phyloP scores from a whole-genome alignment of 2,113 vertebrate genomes.

The Azemiops feae region DNA sequence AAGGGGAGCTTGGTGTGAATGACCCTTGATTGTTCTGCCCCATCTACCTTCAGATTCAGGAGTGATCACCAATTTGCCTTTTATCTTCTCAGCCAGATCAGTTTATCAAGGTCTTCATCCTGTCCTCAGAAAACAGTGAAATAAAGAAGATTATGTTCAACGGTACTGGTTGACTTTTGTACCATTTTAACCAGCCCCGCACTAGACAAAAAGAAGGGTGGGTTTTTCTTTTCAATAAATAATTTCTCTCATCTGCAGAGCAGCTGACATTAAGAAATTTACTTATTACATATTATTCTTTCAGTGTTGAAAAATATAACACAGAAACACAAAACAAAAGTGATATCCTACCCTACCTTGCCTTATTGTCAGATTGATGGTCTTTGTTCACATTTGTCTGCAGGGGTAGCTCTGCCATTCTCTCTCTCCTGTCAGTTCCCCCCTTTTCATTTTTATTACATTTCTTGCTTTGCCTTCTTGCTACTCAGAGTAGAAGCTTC shows the following conservation, averaged over 20 bases:
- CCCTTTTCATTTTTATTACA: fast-evolving
- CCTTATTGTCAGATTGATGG: neutral
- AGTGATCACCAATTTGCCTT: neutral
- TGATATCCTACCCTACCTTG: neutral
- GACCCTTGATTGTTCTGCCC: neutral
- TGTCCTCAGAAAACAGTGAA: neutral
- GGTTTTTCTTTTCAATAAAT: neutral
- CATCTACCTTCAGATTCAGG: neutral
- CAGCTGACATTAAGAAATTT: neutral
- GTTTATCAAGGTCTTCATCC: neutral
- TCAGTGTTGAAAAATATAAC: neutral
- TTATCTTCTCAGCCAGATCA: neutral
- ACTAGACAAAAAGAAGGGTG: neutral
- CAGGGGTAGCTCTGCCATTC: neutral
- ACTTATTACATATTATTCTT: neutral
- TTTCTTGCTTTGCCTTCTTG: neutral
- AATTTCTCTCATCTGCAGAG: neutral
- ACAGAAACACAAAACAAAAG: neutral
- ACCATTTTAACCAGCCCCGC: neutral
- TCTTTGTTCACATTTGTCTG: neutral
- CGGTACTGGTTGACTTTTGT: neutral
- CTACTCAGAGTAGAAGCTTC: neutral
- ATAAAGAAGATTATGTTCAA: neutral
- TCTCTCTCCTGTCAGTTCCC: neutral
- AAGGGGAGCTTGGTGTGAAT: neutral